These are phyloP conservation scores for Crossaster papposus DNA, from an alignment of 53 echinoderm and acorn worm species.

Conservation along the genomic window DNA sequence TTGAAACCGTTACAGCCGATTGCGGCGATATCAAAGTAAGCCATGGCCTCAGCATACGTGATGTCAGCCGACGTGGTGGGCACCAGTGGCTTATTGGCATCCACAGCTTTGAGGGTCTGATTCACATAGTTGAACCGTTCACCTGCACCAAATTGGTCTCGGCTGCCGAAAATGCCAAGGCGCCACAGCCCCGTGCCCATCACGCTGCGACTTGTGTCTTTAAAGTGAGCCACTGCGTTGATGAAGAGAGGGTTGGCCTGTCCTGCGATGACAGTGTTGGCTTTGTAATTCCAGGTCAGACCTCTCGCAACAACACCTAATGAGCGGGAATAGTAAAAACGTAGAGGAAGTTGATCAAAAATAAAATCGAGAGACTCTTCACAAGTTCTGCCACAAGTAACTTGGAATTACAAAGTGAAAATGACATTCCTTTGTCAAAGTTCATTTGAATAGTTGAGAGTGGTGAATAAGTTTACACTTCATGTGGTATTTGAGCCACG, in stretches of 20 bases:
- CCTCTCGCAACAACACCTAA: slow-evolving; percentile 80
- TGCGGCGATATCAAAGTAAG: slow-evolving; percentile 85
- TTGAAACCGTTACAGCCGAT: slow-evolving; percentile 84
- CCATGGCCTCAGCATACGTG: slow-evolving; percentile 52
- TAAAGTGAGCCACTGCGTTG: slow-evolving; percentile 71
- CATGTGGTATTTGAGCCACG: too few species aligned
- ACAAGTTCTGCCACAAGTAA: too few species aligned
- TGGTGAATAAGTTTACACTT: too few species aligned
- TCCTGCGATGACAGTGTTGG: slow-evolving; percentile 78
- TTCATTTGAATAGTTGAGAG: neutral
- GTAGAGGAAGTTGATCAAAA: neutral
- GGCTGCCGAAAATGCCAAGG: slow-evolving; percentile 80
- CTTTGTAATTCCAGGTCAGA: slow-evolving; percentile 74
- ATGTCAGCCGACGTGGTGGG: slow-evolving; percentile 37
- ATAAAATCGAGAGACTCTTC: too few species aligned
- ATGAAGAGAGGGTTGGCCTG: slow-evolving; percentile 75
- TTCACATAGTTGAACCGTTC: slow-evolving; percentile 75
- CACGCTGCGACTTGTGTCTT: slow-evolving; percentile 52
- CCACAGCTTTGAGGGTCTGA: slow-evolving; percentile 72
- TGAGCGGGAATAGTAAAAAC: neutral
- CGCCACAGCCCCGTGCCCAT: slow-evolving; percentile 87
- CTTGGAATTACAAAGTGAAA: too few species aligned
- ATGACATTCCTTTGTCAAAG: too few species aligned
- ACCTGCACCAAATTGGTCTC: slow-evolving; percentile 64
- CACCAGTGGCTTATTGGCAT: slow-evolving; percentile 59